A percentile compares a stretch with the other conserved stretches of the same genome.
Conservation (phyloP, 1,140 invertebrate genomes). For the Panulirus ornatus region DNA sequence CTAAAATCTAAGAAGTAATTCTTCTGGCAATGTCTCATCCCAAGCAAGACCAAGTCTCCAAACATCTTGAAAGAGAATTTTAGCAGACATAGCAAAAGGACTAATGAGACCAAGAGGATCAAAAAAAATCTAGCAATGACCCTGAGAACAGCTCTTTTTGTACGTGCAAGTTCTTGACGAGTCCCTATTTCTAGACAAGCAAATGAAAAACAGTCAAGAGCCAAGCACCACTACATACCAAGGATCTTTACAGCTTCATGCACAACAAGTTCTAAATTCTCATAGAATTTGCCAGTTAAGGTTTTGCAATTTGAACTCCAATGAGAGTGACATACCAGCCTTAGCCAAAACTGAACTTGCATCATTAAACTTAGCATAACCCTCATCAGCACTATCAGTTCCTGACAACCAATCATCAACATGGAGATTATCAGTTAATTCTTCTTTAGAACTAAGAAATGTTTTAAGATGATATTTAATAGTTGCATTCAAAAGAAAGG, state of each 20-base stretch:
- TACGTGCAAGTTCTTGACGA: not conserved
- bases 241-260: not conserved
- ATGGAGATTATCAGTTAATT: too few relatives aligned
- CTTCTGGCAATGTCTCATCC: constrained; percentile 13
- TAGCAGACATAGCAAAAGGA: not conserved
- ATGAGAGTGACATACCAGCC: not conserved
- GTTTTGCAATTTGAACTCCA: constrained; percentile 30
- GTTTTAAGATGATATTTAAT: too few relatives aligned
- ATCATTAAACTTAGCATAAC: constrained; percentile 13
- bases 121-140: not conserved
- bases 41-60: constrained; percentile 41
- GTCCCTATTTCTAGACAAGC: not conserved
- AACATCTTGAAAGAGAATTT: constrained; percentile 44
- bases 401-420: too few relatives aligned
- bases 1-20: constrained; percentile 10
- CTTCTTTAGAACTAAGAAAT: too few relatives aligned
- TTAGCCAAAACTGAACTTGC: not conserved
- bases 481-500: too few relatives aligned
- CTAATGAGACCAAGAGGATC: constrained; percentile 31
- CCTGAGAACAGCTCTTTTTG: constrained; percentile 28
- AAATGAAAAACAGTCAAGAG: constrained; percentile 4
- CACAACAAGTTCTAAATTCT: not conserved
- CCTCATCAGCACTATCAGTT: constrained; percentile 31
- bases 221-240: constrained; percentile 1
- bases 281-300: not conserved